Evolutionary conservation across 2,888 invertebrate genomes (phyloP), one percentile per base, ranked within the genome.

Genomic region (Iphiclides podalirius): DNA sequence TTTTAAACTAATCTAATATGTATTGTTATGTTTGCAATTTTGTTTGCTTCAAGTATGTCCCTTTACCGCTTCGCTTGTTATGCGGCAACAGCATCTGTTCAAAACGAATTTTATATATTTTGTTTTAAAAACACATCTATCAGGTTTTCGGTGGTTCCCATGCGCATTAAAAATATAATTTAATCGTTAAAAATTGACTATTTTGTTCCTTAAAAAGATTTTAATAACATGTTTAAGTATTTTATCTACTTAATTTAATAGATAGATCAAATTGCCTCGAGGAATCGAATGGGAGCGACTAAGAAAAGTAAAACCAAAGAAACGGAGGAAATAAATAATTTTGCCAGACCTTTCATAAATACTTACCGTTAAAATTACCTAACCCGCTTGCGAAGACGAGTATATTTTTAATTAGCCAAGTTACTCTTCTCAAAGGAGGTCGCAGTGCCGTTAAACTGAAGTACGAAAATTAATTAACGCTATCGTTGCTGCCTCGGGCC

Each of bases 11-110:
- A 56, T 54, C 47, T 63, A 60, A 16, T 50, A 54, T 31, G n/a
- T 55, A 59, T 60, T 57, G 61, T 62, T 62, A 62, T 49, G 57
- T 59, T 57, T 62, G 49, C 42, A 54, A 58, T 59, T 49, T 52
- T 46, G 36, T 52, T 51, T 50, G 42, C 44, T 41, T 45, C 47
- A 46, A 48, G 40, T 46, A 46, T 45, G 47, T 45, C 49, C 51
- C 47, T 35, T 39, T 44, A 43, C 39, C 49, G 52, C 49, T 53
- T 47, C n/a, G 52, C 20, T 48, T 48, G 34, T 52, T 52, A 50
- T 51, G 52, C 47, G 47, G 54, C 35, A 53, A 51, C 55, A 52
- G 53, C 61, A 61, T 60, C 61, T 63, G 55, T 55, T 48, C 40
- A 45, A 47, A 52, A 42, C 35, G 33, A 15, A 11, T 13, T 12